phyloP scores from a whole-genome alignment of 2,888 invertebrate genomes.

The Agrochola lota region DNA sequence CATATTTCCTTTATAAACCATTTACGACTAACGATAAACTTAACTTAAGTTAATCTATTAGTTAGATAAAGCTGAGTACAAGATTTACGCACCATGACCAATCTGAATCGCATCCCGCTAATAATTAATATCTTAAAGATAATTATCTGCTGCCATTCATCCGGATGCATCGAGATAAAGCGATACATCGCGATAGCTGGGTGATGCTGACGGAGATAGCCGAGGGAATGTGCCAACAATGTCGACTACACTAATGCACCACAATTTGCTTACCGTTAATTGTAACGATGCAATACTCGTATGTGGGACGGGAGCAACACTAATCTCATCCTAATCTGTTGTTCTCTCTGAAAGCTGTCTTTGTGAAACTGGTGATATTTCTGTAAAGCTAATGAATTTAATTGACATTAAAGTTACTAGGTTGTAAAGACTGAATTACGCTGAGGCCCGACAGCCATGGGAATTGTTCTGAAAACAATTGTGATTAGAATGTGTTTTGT shows the following conservation, averaged over 20 bases:
- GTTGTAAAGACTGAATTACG: background rate
- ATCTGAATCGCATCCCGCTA: slow-evolving; percentile 42
- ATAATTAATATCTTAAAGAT: slow-evolving; percentile 62
- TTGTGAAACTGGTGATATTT: slow-evolving; percentile 34
- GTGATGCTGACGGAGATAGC: slow-evolving; percentile 47
- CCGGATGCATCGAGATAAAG: slow-evolving; percentile 48
- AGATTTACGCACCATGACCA: slow-evolving; percentile 39
- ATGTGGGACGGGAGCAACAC: slow-evolving; percentile 49
- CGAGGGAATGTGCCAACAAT: slow-evolving; percentile 61
- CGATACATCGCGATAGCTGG: slow-evolving; percentile 42
- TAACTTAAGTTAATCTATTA: slow-evolving; percentile 26
- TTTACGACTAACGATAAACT: slow-evolving; percentile 38
- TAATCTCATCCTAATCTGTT: slow-evolving; percentile 32
- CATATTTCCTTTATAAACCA: slow-evolving; percentile 28
- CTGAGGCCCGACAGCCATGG: slow-evolving; percentile 1
- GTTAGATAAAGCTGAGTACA: slow-evolving; percentile 16
- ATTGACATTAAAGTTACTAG: slow-evolving; percentile 34
- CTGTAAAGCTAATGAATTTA: slow-evolving; percentile 47
- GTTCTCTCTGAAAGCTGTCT: slow-evolving; percentile 36
- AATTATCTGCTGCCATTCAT: slow-evolving; percentile 54
- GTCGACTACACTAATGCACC: slow-evolving; percentile 48
- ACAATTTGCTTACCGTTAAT: slow-evolving; percentile 57
- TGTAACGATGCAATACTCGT: slow-evolving; percentile 29
- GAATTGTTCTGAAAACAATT: slow-evolving; percentile 28
- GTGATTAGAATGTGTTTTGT: background rate